Evolutionary conservation across 2,797 vertebrate genomes (phyloP), one percentile per base, ranked within the genome.

Genomic region (Limnodromus scolopaceus): DNA sequence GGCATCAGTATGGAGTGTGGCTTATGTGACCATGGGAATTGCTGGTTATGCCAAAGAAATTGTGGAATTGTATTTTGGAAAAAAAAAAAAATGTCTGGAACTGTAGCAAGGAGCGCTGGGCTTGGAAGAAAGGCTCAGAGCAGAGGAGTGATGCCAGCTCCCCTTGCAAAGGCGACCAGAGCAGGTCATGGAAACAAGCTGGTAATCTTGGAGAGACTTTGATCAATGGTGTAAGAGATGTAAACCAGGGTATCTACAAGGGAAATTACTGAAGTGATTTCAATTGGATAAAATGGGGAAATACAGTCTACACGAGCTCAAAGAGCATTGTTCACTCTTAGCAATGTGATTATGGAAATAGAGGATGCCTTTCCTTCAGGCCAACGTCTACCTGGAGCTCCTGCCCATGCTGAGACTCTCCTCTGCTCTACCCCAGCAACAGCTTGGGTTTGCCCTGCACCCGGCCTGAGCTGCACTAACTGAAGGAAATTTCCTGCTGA

Each of bases 361-460:
- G 45, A 69, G 13, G 41, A 30, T 77, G 77, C 19, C 32, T 69
- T 28, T 48, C 24, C 24, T 66, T 53, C 49, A 30, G 58, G 34
- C 38, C 51, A 24, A 25, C 3, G 38, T 22, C 54, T 23, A 4
- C 32, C 10, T 39, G 39, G 68, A 76, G 25, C 63, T 69, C 34
- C 32, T 11, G 8, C 4, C 17, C 1, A 0, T 10, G 46, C 48
- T 6, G 58, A 55, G 16, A 9, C 41, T 20, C 32, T 14, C 22
- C 45, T 53, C 3, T 3, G 0, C 51, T 11, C 57, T 76, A 55
- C 16, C 41, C 53, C 54, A 46, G 58, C 19, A 6, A 2, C 18
- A 28, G 43, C 53, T 46, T 0, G 1, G 38, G 22, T 15, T 36
- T 1, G 3, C 16, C 43, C 83, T 4, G 2, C 0, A 2, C 15